These are phyloP conservation scores for Sturnus vulgaris DNA, from an alignment of 2,113 vertebrate species.

Conservation along the genomic window DNA sequence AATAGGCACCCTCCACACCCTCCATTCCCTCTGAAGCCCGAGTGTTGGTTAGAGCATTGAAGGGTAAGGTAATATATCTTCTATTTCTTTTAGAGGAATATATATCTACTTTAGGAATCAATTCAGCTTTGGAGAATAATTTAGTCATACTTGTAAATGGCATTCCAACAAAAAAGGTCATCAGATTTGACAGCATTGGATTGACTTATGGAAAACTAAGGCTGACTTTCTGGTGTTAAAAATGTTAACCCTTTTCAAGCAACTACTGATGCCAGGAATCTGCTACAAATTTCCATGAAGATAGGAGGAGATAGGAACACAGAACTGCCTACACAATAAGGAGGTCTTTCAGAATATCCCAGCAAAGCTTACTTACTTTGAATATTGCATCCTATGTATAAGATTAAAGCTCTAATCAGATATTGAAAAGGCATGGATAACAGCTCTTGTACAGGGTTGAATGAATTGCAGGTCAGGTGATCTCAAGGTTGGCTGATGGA, in stretches of 20 bases:
- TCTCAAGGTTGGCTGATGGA: neutral
- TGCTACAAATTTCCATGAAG: neutral
- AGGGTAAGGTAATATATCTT: slow-evolving; percentile 6
- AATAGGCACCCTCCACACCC: neutral
- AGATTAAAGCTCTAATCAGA: neutral
- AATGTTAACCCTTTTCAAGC: neutral
- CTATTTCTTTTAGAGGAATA: neutral
- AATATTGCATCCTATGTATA: neutral
- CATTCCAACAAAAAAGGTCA: neutral
- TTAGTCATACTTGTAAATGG: neutral
- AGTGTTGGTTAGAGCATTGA: neutral
- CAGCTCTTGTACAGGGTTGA: neutral
- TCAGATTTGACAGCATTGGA: neutral
- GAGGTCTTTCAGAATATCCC: neutral
- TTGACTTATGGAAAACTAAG: slow-evolving; percentile 4
- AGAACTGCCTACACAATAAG: neutral
- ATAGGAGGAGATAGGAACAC: neutral
- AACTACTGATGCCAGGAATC: neutral
- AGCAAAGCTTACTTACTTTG: neutral
- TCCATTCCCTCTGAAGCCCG: neutral
- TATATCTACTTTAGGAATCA: neutral
- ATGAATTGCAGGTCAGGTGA: neutral
- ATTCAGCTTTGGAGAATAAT: neutral
- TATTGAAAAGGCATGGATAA: neutral
- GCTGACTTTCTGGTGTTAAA: neutral